Conservation (phyloP, 2,113 vertebrate genomes). For the Heloderma charlesbogerti region DNA sequence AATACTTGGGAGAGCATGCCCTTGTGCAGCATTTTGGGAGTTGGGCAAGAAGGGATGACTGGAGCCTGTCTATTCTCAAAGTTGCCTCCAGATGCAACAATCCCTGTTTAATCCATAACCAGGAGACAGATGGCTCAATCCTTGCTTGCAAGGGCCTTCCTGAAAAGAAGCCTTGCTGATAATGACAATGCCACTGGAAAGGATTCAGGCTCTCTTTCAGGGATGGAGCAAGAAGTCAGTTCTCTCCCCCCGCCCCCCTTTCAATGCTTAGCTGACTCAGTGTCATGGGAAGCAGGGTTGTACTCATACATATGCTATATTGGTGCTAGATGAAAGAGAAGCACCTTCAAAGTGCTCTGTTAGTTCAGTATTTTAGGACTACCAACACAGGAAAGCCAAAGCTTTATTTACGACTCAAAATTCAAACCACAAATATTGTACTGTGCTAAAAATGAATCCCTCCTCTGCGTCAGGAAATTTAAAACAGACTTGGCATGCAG, state of each 20-base stretch:
- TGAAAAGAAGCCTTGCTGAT: slow-evolving; percentile 42
- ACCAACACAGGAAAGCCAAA: neutral
- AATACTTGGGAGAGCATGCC: neutral
- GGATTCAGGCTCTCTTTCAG: slow-evolving; percentile 55
- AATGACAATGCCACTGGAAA: slow-evolving; percentile 49
- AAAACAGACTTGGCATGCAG: slow-evolving; percentile 29
- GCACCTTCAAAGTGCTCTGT: neutral
- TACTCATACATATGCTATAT: neutral
- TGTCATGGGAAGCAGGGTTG: slow-evolving; percentile 4
- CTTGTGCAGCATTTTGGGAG: neutral
- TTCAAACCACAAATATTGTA: slow-evolving; percentile 41
- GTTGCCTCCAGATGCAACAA: slow-evolving; percentile 56
- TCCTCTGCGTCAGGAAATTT: slow-evolving; percentile 42
- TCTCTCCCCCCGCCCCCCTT: neutral
- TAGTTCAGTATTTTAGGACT: neutral
- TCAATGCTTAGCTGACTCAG: slow-evolving; percentile 24
- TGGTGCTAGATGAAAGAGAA: neutral
- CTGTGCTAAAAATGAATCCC: slow-evolving; percentile 6
- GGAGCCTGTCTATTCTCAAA: slow-evolving; percentile 37
- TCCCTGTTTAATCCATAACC: slow-evolving; percentile 67
- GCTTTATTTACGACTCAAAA: slow-evolving; percentile 45
- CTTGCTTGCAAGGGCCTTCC: slow-evolving; percentile 21
- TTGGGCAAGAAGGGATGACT: slow-evolving; percentile 29
- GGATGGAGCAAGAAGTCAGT: neutral
- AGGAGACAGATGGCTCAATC: slow-evolving; percentile 60